Evolutionary conservation across 2,797 vertebrate species (phyloP).

Genomic region (Myotis vivesi): DNA sequence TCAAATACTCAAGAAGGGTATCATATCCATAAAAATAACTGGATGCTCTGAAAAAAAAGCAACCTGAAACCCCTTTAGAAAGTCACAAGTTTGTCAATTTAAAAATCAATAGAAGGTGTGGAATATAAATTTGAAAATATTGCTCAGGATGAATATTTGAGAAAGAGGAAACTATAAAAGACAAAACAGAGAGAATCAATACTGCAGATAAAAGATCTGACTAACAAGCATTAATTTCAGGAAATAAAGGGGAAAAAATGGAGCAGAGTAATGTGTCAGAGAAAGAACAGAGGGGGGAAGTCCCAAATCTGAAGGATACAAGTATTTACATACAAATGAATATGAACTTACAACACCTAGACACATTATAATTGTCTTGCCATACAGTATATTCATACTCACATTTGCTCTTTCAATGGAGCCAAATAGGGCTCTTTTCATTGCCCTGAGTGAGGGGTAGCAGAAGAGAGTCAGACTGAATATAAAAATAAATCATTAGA

Average conservation of each 20-base stretch:
- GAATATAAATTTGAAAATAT: neutral
- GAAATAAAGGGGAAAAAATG: neutral
- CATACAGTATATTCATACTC: neutral
- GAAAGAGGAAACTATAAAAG: neutral
- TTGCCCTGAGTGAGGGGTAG: neutral
- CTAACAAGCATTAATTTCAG: neutral
- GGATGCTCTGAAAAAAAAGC: neutral
- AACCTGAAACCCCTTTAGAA: neutral
- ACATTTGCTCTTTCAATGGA: neutral
- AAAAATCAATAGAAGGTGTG: neutral
- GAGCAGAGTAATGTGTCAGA: neutral
- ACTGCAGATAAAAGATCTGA: neutral
- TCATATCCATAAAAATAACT: neutral
- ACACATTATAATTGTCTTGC: neutral
- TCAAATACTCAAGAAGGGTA: neutral
- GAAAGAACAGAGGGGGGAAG: neutral
- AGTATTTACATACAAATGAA: neutral
- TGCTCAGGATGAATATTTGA: neutral
- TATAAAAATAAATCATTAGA: neutral
- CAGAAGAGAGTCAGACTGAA: neutral
- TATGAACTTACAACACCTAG: neutral
- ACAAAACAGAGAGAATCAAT: neutral
- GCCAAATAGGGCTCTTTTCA: neutral
- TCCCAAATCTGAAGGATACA: neutral
- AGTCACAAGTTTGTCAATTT: neutral